Base-by-base conservation (phyloP, 2,888 invertebrate species). In the Apodemia zela region DNA sequence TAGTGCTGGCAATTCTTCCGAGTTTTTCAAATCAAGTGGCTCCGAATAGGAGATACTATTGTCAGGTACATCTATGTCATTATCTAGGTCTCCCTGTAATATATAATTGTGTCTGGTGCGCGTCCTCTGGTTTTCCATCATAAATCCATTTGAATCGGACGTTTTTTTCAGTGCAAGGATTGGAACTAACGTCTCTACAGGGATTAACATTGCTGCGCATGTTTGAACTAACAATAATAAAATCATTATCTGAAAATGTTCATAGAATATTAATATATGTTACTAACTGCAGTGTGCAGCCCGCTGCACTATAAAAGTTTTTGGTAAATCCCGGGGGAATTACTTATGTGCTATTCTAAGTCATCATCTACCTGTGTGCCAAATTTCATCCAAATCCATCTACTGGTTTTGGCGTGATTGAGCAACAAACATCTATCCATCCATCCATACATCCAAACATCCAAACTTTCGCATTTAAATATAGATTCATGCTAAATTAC, bases 101-200 rank as follows among this genome's bases (percentile, higher is more conserved):
- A 85, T 71, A 67, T 88, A 87, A 71, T 89, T 85, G 68, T 84
- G 82, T 67, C 81, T 79, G 70, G 75, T 82, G 13, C 80, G 85
- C 2, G 78, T 79, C 65, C 83, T 77, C 66, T 84, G 81, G 60
- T 87, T 81, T 68, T 85, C 83, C 60, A 82, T 73, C 72, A 79
- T 75, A 64, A 77, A 85, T 47, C 82, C 82, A 65, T 85, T 79
- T 17, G 80, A 66, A 67, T 82, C 78, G 3, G 81, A 72, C 5
- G 76, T 71, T 60, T 75, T 79, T 67, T 79, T 82, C 33, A 77
- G 67, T 7, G 85, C 87, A 69, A 76, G 74, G 65, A 75, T 80
- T 33, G 85, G 82, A n/a, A 82, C 66, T 59, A 81, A 71, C 47
- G 76, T 71, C 68, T 87, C 82, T 29, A 83, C 69, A 33, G 78